Evolutionary conservation across 2,797 vertebrate species (phyloP).

Genomic region (Micrastur ruficollis): DNA sequence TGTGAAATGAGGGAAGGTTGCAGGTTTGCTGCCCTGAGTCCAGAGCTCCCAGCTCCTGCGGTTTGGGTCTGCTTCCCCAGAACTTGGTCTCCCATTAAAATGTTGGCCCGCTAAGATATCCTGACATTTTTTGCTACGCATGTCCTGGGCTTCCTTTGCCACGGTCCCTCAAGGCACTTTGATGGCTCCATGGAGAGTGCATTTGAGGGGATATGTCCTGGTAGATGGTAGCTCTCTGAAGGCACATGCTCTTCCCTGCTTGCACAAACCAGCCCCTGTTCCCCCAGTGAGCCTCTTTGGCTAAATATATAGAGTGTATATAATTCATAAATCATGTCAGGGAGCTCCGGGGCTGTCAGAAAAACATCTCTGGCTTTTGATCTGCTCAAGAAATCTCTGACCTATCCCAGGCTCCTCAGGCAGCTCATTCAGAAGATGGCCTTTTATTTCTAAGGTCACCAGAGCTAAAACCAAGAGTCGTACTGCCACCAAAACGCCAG

Average conservation of each 20-base stretch:
- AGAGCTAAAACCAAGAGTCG: not conserved
- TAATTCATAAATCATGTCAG: slow-evolving; percentile 57
- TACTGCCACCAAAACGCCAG: not conserved
- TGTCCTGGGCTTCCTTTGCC: not conserved
- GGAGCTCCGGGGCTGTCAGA: slow-evolving; percentile 33
- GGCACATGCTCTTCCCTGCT: not conserved
- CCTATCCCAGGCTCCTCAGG: slow-evolving; percentile 61
- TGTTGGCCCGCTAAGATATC: not conserved
- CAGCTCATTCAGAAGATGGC: not conserved
- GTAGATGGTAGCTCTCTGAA: not conserved
- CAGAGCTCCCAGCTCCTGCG: not conserved
- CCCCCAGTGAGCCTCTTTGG: slow-evolving; percentile 11
- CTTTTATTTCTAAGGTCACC: not conserved
- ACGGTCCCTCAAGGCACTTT: not conserved
- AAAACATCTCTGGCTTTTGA: slow-evolving; percentile 64
- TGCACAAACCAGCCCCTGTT: not conserved
- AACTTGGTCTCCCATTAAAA: not conserved
- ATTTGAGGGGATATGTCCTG: not conserved
- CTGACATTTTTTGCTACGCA: not conserved
- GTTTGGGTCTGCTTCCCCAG: not conserved
- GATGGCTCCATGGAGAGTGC: not conserved
- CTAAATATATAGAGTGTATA: slow-evolving; percentile 14
- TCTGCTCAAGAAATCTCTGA: slow-evolving; percentile 49
- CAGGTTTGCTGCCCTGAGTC: not conserved
- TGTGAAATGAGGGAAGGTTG: not conserved